These are phyloP conservation scores for Protaetia brevitarsis DNA, from an alignment of 1,140 invertebrate species.

Conservation along the genomic window DNA sequence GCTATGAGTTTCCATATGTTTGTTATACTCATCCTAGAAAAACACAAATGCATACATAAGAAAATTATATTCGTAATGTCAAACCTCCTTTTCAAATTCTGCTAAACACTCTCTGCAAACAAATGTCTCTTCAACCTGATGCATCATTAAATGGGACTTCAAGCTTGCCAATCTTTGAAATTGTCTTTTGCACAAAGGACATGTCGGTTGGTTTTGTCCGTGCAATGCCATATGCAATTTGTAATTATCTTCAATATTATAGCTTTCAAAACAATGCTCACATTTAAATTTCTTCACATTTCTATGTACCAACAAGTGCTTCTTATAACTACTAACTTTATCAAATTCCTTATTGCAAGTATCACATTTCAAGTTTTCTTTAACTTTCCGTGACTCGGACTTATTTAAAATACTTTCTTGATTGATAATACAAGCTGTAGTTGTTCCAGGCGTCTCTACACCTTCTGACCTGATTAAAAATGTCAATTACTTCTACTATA, in stretches of 20 bases:
- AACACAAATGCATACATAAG: constrained; percentile 1
- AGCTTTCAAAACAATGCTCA: constrained; percentile 58
- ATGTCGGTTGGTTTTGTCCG: constrained; percentile 55
- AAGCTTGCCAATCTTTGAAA: constrained; percentile 67
- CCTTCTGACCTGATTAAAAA: not conserved
- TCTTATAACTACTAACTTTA: constrained; percentile 28
- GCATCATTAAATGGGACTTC: constrained; percentile 67
- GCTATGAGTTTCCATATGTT: constrained; percentile 54
- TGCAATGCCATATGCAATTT: constrained; percentile 62
- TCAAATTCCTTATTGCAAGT: constrained; percentile 32
- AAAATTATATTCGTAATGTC: constrained; percentile 25
- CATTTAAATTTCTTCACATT: constrained; percentile 64
- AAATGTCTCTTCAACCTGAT: constrained; percentile 66
- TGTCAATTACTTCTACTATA: not conserved
- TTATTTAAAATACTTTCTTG: constrained; percentile 17
- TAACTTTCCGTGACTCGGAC: not conserved
- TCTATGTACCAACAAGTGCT: constrained; percentile 49
- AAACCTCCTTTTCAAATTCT: constrained; percentile 64
- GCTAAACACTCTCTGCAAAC: constrained; percentile 68
- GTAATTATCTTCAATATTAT: constrained; percentile 60
- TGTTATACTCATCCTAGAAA: constrained; percentile 51
- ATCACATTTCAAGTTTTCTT: constrained; percentile 26
- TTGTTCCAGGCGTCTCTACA: not conserved
- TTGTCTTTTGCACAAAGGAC: constrained; percentile 62
- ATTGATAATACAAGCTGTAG: not conserved